Conservation (phyloP, 2,113 vertebrate species). For the Hucho hucho region DNA sequence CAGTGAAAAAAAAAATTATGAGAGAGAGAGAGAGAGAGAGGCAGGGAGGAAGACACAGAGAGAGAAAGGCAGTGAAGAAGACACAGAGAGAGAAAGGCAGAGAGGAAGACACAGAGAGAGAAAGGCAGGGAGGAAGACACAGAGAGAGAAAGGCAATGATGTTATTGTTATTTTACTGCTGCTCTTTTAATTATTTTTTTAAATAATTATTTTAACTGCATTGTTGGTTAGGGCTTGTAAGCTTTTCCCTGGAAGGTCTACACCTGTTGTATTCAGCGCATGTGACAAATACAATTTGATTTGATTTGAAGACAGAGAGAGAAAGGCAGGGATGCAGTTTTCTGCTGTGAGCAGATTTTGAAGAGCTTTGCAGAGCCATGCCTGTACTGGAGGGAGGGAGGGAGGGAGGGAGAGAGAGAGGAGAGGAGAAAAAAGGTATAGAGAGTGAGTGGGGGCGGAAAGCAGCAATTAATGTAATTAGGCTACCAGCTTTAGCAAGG, state of each 20-base stretch:
- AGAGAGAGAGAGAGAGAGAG: background rate
- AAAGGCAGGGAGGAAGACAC: too few relatives aligned
- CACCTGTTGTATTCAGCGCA: too few relatives aligned
- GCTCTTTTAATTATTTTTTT: too few relatives aligned
- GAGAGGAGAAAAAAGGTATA: conserved; percentile 34
- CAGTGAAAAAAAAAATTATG: conserved; percentile 24
- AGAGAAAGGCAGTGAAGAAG: too few relatives aligned
- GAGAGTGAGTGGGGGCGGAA: conserved; percentile 25
- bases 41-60: background rate
- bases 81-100: too few relatives aligned
- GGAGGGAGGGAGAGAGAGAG: background rate
- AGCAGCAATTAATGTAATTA: conserved; percentile 78
- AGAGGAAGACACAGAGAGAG: too few relatives aligned
- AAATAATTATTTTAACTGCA: too few relatives aligned
- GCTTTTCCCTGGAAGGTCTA: too few relatives aligned
- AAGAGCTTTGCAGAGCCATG: background rate
- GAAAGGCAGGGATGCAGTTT: background rate
- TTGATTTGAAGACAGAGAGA: conserved; percentile 10
- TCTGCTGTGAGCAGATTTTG: background rate
- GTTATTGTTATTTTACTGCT: too few relatives aligned
- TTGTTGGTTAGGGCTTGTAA: too few relatives aligned
- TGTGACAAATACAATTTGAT: too few relatives aligned
- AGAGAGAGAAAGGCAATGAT: too few relatives aligned
- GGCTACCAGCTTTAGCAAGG: conserved; percentile 67
- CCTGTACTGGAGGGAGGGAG: conserved; percentile 5